Percentiles rank a stretch among this genome's conserved stretches.
Conservation (phyloP, 2,888 invertebrate species). For the Tetragonisca angustula region DNA sequence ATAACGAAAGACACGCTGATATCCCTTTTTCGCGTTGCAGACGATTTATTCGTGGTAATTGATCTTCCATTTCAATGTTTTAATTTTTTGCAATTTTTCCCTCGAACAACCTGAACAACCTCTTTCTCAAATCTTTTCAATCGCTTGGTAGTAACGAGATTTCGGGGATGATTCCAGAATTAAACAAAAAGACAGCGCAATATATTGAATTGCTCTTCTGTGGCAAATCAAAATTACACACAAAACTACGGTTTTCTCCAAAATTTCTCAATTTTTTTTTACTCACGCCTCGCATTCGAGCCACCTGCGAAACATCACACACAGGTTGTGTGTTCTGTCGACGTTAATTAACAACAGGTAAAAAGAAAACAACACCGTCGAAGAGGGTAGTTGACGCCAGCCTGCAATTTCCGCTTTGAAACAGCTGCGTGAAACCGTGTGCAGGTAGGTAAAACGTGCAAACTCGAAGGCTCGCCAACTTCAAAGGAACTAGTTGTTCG, state of each 20-base stretch:
- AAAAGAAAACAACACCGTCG: neutral
- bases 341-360: too few relatives aligned
- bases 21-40: neutral
- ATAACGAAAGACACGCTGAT: neutral
- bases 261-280: neutral
- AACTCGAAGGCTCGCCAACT: constrained; percentile 16
- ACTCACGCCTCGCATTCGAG: neutral
- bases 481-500: constrained; percentile 46
- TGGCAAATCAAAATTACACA: too few relatives aligned
- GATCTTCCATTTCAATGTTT: neutral
- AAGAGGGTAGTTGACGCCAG: neutral
- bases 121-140: neutral
- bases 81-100: neutral
- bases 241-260: neutral
- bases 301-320: neutral
- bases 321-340: neutral
- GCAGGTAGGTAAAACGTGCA: constrained; percentile 1
- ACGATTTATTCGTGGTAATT: neutral
- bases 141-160: neutral
- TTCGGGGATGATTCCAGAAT: too few relatives aligned
- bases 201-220: too few relatives aligned
- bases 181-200: too few relatives aligned
- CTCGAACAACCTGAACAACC: neutral
- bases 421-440: neutral
- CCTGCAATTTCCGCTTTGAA: constrained; percentile 36